These are phyloP conservation scores for Volucella zonaria DNA, from an alignment of 2,888 invertebrate species.

Conservation along the genomic window DNA sequence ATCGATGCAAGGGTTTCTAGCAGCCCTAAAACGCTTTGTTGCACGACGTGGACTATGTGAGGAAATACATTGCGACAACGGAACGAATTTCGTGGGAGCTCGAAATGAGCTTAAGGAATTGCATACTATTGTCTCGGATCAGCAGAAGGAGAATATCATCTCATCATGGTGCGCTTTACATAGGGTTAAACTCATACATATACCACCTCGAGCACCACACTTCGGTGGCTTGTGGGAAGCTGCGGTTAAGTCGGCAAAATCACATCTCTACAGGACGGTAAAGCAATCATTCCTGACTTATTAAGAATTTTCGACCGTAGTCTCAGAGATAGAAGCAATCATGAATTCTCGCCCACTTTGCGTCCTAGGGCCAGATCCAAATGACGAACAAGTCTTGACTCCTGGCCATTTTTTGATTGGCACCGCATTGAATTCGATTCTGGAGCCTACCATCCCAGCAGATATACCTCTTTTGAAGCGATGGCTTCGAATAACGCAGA, in stretches of 20 bases:
- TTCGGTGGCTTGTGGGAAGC: constrained; percentile 31
- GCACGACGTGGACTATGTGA: neutral
- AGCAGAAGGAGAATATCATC: neutral
- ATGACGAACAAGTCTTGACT: neutral
- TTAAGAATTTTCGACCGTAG: neutral
- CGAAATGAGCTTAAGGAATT: neutral
- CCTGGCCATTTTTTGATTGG: too few species aligned
- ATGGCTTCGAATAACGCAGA: neutral
- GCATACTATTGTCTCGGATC: neutral
- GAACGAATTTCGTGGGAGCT: constrained; percentile 11
- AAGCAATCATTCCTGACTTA: neutral
- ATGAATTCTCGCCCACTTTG: neutral
- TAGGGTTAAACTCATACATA: constrained; percentile 1
- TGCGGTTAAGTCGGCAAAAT: constrained; percentile 8
- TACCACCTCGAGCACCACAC: constrained; percentile 21
- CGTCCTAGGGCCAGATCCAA: constrained; percentile 4
- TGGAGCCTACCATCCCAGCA: too few species aligned
- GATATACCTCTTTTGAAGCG: neutral
- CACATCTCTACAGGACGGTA: constrained; percentile 5
- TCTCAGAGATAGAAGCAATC: neutral
- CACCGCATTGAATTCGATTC: neutral
- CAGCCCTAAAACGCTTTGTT: neutral
- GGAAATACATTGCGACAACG: constrained; percentile 7
- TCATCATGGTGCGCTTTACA: constrained; percentile 19
- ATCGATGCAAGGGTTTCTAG: constrained; percentile 1